A percentile compares a stretch with the other conserved stretches of the same genome.
Conservation (phyloP, 2,888 invertebrate genomes). For the Lasioglossum pauxillum region DNA sequence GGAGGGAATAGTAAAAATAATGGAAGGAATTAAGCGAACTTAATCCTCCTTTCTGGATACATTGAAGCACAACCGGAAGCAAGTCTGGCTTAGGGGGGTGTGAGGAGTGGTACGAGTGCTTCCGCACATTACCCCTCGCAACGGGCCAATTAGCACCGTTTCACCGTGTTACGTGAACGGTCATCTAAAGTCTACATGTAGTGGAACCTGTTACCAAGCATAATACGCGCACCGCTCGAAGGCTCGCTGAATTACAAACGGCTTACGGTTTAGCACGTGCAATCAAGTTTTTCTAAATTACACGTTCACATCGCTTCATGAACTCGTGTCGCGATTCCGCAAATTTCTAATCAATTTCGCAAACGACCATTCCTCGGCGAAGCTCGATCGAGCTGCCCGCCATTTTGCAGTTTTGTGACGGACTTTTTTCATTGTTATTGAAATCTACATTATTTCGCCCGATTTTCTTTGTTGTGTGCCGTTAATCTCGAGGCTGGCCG, state of each 20-base stretch:
- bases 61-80: conserved; percentile 45
- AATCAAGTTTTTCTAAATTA: conserved; percentile 36
- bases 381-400: background rate
- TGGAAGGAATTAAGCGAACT: conserved; percentile 14
- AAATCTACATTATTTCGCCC: too few species aligned
- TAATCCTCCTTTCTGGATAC: conserved; percentile 29
- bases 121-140: conserved; percentile 73
- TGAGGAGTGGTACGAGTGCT: conserved; percentile 65
- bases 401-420: background rate
- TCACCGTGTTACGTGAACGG: conserved; percentile 72
- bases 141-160: conserved; percentile 76
- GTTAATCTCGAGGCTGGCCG: too few species aligned
- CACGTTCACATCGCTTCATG: background rate
- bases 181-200: conserved; percentile 68
- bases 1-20: background rate
- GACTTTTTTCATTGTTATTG: too few species aligned
- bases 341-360: background rate
- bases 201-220: conserved; percentile 45
- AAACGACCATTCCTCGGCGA: background rate
- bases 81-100: conserved; percentile 51
- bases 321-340: background rate
- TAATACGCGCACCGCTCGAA: conserved; percentile 43
- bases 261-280: background rate
- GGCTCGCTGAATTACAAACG: conserved; percentile 54
- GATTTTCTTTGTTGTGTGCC: too few species aligned